Evolutionary conservation across 2,113 vertebrate species (phyloP), one percentile per base, ranked within the genome.

Genomic region (Istiophorus platypterus): DNA sequence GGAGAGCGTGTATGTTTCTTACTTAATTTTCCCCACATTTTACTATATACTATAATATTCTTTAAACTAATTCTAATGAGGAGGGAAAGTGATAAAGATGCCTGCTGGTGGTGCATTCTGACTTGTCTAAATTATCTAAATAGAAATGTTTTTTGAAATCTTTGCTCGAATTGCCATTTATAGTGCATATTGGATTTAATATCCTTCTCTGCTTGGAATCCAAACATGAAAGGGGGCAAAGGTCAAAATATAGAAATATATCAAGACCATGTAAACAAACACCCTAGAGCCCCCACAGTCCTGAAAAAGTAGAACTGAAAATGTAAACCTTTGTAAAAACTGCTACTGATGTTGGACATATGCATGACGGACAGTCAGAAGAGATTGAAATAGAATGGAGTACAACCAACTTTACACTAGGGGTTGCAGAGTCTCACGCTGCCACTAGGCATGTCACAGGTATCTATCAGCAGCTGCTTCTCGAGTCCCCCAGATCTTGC

Each of bases 1-100:
- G 98, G 98, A 64, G 98, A 99, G 92, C 95, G 98, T 39, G 98
- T 99, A 95, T 83, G 98, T 92, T 54, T 67, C 66, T 62, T 27
- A 58, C 10, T 15, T 34, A 10, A 47, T 54, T 73, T 78, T 41
- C 3, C 59, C 27, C 58, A 4, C 31, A 49, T 63, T 31, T 17
- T 49, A 7, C 5, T 26, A 22, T 26, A 5, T n/a, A 37, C 26
- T 61, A 0, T 13, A 12, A 41, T 42, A 56, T 57, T 51, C 9
- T 49, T 22, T 51, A 51, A 14, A 51, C 49, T 51, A 5, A 42
- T 14, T 42, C 2, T 42, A 2, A 14, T 42, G 41, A 13, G 41
- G 41, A 42, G 41, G 41, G 41, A 42, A 49, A 20, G 6, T 7
- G 6, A 20, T 17, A 7, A 6, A 20, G 18, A 5, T 20, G 5